Percentiles rank a stretch among this genome's conserved stretches.
Evolutionary conservation across 35 echinoderm and acorn worm genomes (phyloP).

Genomic region (Apostichopus japonicus): DNA sequence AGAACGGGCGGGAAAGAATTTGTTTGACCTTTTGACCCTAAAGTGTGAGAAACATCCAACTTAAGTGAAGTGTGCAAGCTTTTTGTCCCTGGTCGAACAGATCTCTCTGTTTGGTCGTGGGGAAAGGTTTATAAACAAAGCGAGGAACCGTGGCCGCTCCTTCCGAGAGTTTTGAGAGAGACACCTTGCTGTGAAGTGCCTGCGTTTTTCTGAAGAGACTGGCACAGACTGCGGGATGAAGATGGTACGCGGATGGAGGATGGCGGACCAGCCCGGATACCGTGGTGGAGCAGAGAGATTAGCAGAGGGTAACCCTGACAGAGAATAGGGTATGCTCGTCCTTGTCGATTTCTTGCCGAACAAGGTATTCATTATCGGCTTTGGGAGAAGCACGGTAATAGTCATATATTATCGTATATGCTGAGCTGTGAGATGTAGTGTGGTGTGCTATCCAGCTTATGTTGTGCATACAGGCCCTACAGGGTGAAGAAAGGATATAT

Average conservation of each 20-base stretch:
- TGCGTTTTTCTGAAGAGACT: no score
- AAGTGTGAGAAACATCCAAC: conserved; percentile 15
- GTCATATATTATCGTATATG: no score
- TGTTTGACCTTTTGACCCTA: neutral
- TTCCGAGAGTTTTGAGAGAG: neutral
- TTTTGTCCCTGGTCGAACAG: neutral
- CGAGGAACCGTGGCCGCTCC: neutral
- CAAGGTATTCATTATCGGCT: no score
- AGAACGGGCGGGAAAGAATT: neutral
- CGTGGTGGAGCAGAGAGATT: neutral
- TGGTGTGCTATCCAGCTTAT: no score
- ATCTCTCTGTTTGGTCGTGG: neutral
- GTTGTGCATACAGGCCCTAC: no score
- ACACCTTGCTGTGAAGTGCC: conserved; percentile 6
- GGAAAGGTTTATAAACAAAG: neutral
- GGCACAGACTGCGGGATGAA: neutral
- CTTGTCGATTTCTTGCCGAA: no score
- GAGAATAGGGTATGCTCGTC: neutral
- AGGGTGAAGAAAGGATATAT: no score
- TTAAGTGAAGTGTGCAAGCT: conserved; percentile 13
- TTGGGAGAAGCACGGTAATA: no score
- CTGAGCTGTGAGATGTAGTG: no score
- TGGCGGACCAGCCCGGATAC: neutral
- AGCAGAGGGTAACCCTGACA: neutral
- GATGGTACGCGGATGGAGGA: neutral